These are phyloP conservation scores for Vanessa cardui DNA, from an alignment of 2,888 invertebrate genomes.

Conservation along the genomic window DNA sequence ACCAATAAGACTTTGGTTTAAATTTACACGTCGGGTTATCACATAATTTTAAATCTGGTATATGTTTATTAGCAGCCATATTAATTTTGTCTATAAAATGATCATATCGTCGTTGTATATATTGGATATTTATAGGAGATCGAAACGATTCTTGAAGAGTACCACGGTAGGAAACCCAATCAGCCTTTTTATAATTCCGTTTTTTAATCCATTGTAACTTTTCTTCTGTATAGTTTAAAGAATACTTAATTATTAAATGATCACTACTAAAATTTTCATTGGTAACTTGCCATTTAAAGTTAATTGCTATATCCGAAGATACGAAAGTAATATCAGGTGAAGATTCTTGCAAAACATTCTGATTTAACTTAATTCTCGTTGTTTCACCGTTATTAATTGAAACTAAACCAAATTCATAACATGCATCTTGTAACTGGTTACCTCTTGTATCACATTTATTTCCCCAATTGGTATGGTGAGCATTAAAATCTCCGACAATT, in stretches of 20 bases:
- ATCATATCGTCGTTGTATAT: too few species aligned
- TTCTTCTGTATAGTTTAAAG: too few species aligned
- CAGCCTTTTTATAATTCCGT: too few species aligned
- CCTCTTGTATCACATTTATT: conserved; percentile 31
- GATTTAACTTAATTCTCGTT: conserved; percentile 33
- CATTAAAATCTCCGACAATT: background rate
- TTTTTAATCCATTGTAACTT: too few species aligned
- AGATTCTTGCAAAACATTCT: conserved; percentile 19
- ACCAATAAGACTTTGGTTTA: too few species aligned
- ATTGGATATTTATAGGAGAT: too few species aligned
- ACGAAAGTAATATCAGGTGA: conserved; percentile 35
- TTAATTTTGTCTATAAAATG: too few species aligned
- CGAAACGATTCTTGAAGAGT: too few species aligned
- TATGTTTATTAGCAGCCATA: too few species aligned
- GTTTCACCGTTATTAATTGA: conserved; percentile 28
- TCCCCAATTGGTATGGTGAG: conserved; percentile 33
- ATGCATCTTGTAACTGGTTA: conserved; percentile 25
- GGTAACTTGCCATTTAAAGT: conserved; percentile 27
- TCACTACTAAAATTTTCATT: conserved; percentile 36
- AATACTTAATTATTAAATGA: conserved; percentile 35
- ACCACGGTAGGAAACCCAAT: too few species aligned
- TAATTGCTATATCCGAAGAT: conserved; percentile 28
- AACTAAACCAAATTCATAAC: conserved; percentile 24
- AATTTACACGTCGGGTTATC: too few species aligned
- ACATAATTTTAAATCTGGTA: too few species aligned